phyloP scores from a whole-genome alignment of 2,113 vertebrate species.

The Axis porcinus region DNA sequence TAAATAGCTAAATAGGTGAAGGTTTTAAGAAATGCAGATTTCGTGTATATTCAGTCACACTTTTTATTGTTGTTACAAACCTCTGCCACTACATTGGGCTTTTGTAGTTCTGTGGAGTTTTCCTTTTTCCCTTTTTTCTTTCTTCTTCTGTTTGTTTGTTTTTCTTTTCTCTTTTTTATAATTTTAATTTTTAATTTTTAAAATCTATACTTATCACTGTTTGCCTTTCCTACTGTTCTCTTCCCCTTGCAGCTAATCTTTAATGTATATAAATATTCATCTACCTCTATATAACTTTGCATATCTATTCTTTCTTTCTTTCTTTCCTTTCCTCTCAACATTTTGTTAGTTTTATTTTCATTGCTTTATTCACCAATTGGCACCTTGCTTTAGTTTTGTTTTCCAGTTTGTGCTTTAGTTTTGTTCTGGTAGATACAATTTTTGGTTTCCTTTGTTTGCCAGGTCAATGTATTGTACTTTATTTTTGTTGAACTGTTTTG shows the following conservation, averaged over 20 bases:
- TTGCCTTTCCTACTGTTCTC: not conserved
- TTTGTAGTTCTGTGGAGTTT: not conserved
- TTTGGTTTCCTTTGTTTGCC: no score
- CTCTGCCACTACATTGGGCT: no score
- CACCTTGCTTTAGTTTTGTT: not conserved
- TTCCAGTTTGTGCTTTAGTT: no score
- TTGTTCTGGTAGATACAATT: no score
- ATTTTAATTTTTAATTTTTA: not conserved
- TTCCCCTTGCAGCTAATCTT: not conserved
- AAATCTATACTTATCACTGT: not conserved
- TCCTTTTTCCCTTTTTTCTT: not conserved
- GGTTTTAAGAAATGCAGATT: not conserved
- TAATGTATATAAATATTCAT: not conserved
- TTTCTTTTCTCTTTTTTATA: not conserved
- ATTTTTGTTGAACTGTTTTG: no score
- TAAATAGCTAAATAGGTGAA: not conserved
- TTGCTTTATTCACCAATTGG: not conserved
- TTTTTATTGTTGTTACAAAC: no score
- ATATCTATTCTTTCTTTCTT: not conserved
- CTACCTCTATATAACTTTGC: not conserved
- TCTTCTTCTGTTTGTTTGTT: not conserved
- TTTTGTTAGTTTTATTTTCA: not conserved
- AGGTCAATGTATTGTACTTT: no score
- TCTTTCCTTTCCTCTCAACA: not conserved
- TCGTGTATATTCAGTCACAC: not conserved